Conservation (phyloP, 2,113 vertebrate genomes). For the Gambusia holbrooki region DNA sequence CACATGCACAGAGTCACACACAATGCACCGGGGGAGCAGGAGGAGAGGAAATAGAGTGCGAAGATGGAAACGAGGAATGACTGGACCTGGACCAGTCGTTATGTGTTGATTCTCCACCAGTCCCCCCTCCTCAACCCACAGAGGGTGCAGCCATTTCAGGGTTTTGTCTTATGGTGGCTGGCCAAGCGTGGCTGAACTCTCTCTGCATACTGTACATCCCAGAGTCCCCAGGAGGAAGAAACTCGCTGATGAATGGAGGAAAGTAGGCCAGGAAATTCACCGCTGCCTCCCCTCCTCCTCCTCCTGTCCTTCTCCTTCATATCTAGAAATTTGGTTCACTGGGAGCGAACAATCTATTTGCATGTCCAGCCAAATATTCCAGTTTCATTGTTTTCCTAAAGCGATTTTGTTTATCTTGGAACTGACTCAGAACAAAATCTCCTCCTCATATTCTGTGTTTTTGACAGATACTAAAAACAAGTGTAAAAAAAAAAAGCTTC, state of each 20-base stretch:
- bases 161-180: constrained; percentile 55
- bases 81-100: constrained; percentile 11
- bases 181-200: constrained; percentile 72
- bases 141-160: constrained; percentile 51
- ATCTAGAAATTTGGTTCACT: constrained; percentile 53
- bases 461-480: constrained; percentile 46
- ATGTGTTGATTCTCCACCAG: constrained; percentile 32
- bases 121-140: constrained; percentile 1
- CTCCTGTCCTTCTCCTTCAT: neutral
- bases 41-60: constrained; percentile 31
- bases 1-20: constrained; percentile 8
- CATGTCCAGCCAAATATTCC: constrained; percentile 43
- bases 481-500: neutral
- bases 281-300: constrained; percentile 41
- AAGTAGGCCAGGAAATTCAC: constrained; percentile 75
- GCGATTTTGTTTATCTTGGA: constrained; percentile 31
- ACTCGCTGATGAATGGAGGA: constrained; percentile 59
- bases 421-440: too few species aligned
- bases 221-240: constrained; percentile 60
- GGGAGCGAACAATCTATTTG: constrained; percentile 58
- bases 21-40: neutral
- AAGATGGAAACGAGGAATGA: constrained; percentile 43
- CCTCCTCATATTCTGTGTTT: constrained; percentile 31
- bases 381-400: constrained; percentile 30
- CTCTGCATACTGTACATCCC: constrained; percentile 60